Base-by-base conservation (phyloP, 92 coral and sea anemone genomes). In the Epizoanthus rinbou region DNA sequence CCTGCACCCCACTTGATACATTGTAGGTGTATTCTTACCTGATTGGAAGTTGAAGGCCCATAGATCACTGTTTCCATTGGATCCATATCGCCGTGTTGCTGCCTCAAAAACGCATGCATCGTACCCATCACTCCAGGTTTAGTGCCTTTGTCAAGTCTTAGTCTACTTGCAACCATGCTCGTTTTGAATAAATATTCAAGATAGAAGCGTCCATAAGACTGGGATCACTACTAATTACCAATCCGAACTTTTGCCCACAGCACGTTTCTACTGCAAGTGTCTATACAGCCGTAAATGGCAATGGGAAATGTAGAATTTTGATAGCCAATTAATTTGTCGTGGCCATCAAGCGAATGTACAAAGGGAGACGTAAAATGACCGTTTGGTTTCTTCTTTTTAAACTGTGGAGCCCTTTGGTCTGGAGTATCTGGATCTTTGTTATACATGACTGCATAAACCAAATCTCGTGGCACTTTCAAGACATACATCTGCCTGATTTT, bases 231-330 rank as follows among this genome's bases (percentile, higher is more conserved):
- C n/a, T n/a, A n/a, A n/a, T 76, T 88, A 76, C 80, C 76, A 47
- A 64, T 83, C 91, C 91, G 84, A 22, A 84, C 88, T 73, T 83
- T 84, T 72, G 83, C 91, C 88, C 88, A 84, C 39, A 83, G 78
- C 41, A 85, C 80, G 63, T 88, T 83, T 41, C 85, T 72, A 76
- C 88, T 83, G 84, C 91, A 87, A 28, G 88, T 84, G 79, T 88
- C 85, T 23, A 86, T 71, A 74, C 89, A 80, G 59, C 86, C 89
- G 54, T 86, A 86, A 64, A 80, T 79, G 31, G 76, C 85, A 50
- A 83, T 88, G 8, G 81, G 88, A 73, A 88, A 88, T 39, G 88
- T 84, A 73, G 60, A 68, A 68, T 79, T 84, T 53, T 76, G 91
- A 45, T 14, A 88, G 3, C 87, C 87, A 88, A 79, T 85, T 17